A percentile compares a stretch with the other conserved stretches of the same genome.
These are phyloP conservation scores for Drosophila quinaria DNA, from an alignment of 2,888 invertebrate species.

Conservation along the genomic window DNA sequence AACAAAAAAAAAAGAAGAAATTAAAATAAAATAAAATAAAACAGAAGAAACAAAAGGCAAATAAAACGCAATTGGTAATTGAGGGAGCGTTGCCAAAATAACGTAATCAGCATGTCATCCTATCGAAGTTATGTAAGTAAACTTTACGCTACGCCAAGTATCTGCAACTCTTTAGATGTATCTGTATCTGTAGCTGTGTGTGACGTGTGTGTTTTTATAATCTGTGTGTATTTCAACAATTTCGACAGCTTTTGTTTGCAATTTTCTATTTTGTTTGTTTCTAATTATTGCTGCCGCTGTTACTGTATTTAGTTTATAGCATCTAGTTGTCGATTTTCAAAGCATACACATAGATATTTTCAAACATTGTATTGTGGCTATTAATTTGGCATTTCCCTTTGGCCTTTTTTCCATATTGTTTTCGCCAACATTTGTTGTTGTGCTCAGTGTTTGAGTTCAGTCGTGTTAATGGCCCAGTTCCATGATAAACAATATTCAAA, in stretches of 20 bases:
- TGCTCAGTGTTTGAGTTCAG: slow-evolving; percentile 11
- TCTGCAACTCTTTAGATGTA: slow-evolving; percentile 31
- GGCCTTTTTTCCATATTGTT: slow-evolving; percentile 31
- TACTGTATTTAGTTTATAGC: slow-evolving; percentile 45
- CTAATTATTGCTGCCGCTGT: slow-evolving; percentile 55
- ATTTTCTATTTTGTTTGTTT: slow-evolving; percentile 66
- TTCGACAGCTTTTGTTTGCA: slow-evolving; percentile 46
- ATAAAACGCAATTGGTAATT: slow-evolving; percentile 38
- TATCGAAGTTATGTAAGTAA: slow-evolving; percentile 85
- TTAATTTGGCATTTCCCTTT: slow-evolving; percentile 57
- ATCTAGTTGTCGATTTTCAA: slow-evolving; percentile 44
- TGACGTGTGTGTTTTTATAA: slow-evolving; percentile 3
- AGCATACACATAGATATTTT: slow-evolving; percentile 15
- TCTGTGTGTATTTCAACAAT: slow-evolving; percentile 35
- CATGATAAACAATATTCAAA: slow-evolving; percentile 70
- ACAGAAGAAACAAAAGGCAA: slow-evolving; percentile 15
- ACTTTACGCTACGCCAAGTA: slow-evolving; percentile 60
- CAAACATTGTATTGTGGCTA: slow-evolving; percentile 35
- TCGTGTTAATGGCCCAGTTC: slow-evolving; percentile 69
- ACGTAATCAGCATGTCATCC: slow-evolving; percentile 82
- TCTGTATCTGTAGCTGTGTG: slow-evolving; percentile 11
- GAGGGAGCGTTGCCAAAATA: slow-evolving; percentile 53
- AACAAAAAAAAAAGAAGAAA: neutral
- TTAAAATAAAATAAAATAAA: slow-evolving; percentile 15
- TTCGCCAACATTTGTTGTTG: slow-evolving; percentile 47